Evolutionary conservation across 35 echinoderm and acorn worm genomes (phyloP), one percentile per base, ranked within the genome.

Genomic region (Ophioderma brevispina): DNA sequence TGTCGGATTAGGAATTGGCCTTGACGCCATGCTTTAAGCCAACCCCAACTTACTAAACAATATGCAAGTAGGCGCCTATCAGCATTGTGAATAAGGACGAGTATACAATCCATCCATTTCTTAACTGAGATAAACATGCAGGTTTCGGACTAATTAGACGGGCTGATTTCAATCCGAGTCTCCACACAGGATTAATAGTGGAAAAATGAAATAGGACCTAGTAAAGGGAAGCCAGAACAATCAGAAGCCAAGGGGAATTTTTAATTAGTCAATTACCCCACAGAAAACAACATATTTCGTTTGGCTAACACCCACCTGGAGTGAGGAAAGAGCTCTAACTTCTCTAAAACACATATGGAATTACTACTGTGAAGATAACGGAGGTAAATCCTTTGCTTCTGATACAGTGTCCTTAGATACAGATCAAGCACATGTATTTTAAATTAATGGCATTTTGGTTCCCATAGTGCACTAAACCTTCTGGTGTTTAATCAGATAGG

Each of bases 241-340:
- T 78, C 36, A 99, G 83, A 35, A 95, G 84, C 0, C 78, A n/a
- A n/a, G n/a, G n/a, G n/a, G n/a, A 3, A 95, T 38, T 50, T 99
- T 99, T 56, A 86, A 95, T 56, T 99, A 95, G 13, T 32, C 94
- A 32, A 92, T 35, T 28, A 86, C 80, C 97, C n/a, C 93, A 99
- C 6, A 93, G 70, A 64, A 99, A 95, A 34, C 80, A 37, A 36
- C 92, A 93, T n/a, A n/a, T n/a, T 49, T 80, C 94, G 59, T 93
- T 95, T 99, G 28, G 91, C 90, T 13, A n/a, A n/a, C n/a, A 99
- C 36, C 35, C 90, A 90, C 23, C 94, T 10, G 88, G 86, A 0
- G 76, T 92, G 49, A 99, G 8, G 82, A 93, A 95, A 14, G 95
- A 76, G n/a, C n/a, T n/a, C n/a, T n/a, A n/a, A n/a, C n/a, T n/a